A percentile compares a stretch with the other conserved stretches of the same genome.
These are phyloP conservation scores for Beris morrisii DNA, from an alignment of 2,888 invertebrate genomes.

Conservation along the genomic window DNA sequence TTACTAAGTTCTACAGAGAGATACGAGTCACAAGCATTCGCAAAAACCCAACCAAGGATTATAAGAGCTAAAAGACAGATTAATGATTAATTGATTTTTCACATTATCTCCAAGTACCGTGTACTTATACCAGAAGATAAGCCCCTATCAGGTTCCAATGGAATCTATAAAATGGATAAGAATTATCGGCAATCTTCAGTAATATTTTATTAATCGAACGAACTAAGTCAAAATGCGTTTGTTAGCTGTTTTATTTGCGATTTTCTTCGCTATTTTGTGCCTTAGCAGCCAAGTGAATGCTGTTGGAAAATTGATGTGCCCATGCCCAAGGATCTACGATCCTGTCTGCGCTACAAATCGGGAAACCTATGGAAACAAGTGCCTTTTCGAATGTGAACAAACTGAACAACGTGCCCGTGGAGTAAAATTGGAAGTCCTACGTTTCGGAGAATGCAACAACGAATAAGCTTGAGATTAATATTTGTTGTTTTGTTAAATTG, in stretches of 20 bases:
- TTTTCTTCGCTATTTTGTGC: slow-evolving; percentile 22
- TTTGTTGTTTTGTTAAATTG: no score
- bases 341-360: slow-evolving; percentile 27
- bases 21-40: no score
- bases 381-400: slow-evolving; percentile 31
- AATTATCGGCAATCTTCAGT: neutral
- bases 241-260: slow-evolving; percentile 18
- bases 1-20: no score
- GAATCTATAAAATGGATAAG: slow-evolving; percentile 15
- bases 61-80: slow-evolving; percentile 1
- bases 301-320: slow-evolving; percentile 4
- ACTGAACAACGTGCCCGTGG: slow-evolving; percentile 7
- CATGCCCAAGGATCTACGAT: slow-evolving; percentile 22
- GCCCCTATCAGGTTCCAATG: neutral
- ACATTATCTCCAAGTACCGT: slow-evolving; percentile 1
- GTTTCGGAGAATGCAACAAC: slow-evolving; percentile 16
- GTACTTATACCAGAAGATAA: neutral
- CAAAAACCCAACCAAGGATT: no score
- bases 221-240: slow-evolving; percentile 23
- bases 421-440: slow-evolving; percentile 23
- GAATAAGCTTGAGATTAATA: no score
- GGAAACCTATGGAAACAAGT: slow-evolving; percentile 25
- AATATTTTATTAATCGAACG: slow-evolving; percentile 2
- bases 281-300: neutral
- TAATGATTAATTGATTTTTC: slow-evolving; percentile 10